phyloP scores from a whole-genome alignment of 1,140 invertebrate species.

The Trissolcus basalis region DNA sequence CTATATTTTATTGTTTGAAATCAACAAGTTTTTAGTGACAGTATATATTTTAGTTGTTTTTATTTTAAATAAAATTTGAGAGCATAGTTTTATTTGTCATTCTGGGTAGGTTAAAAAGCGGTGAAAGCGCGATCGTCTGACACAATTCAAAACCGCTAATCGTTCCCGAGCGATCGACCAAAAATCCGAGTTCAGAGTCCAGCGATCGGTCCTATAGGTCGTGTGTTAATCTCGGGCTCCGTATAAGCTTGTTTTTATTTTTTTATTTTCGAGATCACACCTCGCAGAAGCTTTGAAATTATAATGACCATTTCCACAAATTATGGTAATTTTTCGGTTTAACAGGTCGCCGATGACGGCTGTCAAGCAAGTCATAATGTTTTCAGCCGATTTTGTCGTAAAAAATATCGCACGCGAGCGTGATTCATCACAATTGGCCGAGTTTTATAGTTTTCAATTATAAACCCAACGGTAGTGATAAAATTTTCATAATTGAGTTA shows the following conservation, averaged over 20 bases:
- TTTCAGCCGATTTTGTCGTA: constrained; percentile 9
- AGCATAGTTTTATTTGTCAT: too few species aligned
- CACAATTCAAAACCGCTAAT: too few species aligned
- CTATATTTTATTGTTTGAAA: too few species aligned
- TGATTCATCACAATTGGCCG: constrained; percentile 33
- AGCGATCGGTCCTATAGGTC: constrained; percentile 18
- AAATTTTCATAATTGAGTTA: constrained; percentile 40
- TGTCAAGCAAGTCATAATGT: constrained; percentile 43
- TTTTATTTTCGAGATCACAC: constrained; percentile 38
- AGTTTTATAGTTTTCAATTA: too few species aligned
- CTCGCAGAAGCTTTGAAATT: constrained; percentile 36
- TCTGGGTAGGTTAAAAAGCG: too few species aligned
- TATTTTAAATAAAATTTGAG: too few species aligned
- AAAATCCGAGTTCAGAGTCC: constrained; percentile 7
- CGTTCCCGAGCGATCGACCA: too few species aligned
- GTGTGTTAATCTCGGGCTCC: constrained; percentile 21
- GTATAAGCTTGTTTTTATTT: constrained; percentile 39
- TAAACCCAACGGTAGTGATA: too few species aligned
- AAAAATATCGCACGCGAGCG: constrained; percentile 23
- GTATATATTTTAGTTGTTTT: too few species aligned
- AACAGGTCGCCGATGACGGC: constrained; percentile 39
- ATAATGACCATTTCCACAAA: constrained; percentile 47
- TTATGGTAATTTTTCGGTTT: constrained; percentile 45
- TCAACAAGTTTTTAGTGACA: too few species aligned
- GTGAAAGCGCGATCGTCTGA: too few species aligned